phyloP scores from a whole-genome alignment of 2,888 invertebrate species.

The Cerastoderma edule region DNA sequence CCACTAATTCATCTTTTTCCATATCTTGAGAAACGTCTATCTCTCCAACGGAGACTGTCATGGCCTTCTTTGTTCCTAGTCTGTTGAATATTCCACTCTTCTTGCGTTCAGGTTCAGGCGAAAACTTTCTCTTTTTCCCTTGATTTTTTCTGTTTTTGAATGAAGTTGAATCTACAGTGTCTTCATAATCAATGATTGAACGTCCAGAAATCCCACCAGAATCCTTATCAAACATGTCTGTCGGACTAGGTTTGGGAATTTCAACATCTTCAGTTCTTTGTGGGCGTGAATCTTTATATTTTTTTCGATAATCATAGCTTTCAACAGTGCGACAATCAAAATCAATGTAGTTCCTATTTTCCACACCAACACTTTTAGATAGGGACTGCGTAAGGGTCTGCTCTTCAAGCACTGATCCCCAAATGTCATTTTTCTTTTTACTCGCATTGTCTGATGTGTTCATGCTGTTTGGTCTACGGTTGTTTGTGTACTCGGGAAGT shows the following conservation, averaged over 20 bases:
- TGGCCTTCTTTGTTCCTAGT: constrained; percentile 55
- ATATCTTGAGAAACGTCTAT: constrained; percentile 56
- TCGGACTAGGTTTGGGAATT: constrained; percentile 53
- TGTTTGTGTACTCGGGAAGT: constrained; percentile 41
- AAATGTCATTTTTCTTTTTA: constrained; percentile 90
- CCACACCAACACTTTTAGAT: constrained; percentile 90
- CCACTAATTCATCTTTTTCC: constrained; percentile 52
- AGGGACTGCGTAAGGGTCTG: constrained; percentile 91
- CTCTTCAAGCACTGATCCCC: constrained; percentile 90
- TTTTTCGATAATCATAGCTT: constrained; percentile 72
- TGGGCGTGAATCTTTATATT: constrained; percentile 59
- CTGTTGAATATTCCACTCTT: constrained; percentile 44
- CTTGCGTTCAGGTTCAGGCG: constrained; percentile 15
- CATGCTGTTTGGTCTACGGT: constrained; percentile 1
- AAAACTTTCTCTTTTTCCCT: constrained; percentile 49
- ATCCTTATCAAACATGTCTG: constrained; percentile 41
- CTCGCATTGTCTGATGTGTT: constrained; percentile 10
- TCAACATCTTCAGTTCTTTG: constrained; percentile 24
- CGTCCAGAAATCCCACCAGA: constrained; percentile 23
- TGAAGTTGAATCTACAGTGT: constrained; percentile 30
- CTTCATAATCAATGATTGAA: constrained; percentile 53
- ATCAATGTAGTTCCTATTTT: constrained; percentile 83
- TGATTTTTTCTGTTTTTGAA: constrained; percentile 17
- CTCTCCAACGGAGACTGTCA: constrained; percentile 48
- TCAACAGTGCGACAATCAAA: constrained; percentile 70